Evolutionary conservation across 2,113 vertebrate species (phyloP), one percentile per base, ranked within the genome.

Genomic region (Meleagris gallopavo): DNA sequence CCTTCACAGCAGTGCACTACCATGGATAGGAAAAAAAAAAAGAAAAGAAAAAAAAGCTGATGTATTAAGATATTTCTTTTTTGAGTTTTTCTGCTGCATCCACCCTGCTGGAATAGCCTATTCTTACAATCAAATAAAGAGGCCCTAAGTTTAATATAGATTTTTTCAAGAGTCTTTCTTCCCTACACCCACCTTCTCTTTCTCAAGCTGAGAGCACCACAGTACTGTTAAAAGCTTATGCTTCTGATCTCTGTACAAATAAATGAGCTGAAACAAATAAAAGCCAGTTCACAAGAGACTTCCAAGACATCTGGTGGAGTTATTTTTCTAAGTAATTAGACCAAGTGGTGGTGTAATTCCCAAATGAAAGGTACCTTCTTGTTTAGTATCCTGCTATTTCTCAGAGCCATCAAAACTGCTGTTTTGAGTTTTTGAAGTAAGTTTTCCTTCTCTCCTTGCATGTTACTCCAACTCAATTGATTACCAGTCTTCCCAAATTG

Each of bases 291-390:
- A 88, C 90, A 93, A 64, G 96, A 97, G 97, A 97, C 83, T 97
- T 84, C 67, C 79, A 94, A 95, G 89, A 96, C 93, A 97, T 97
- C 94, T 97, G 94, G 89, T 92, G 30, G 76, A 97, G 89, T 95
- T 96, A 96, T 97, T 97, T 97, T 95, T 96, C 89, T 96, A 91
- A 96, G 91, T 97, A 98, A 98, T 98, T 97, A 97, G 94, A 97
- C 86, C 76, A 94, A 96, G 86, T 89, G 52, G 75, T 96, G 60
- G 78, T 93, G n/a, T 46, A 94, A 96, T 95, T 97, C 94, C 94
- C 92, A 89, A 87, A 82, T 67, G 96, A 81, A 93, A 95, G 38
- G 78, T 86, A 86, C 61, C 54, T 65, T 81, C 89, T 76, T 48
- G 24, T 77, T 89, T 83, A 89, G 84, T 94, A 96, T 74, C 71